These are phyloP conservation scores for Caenorhabditis panamensis DNA, from an alignment of 2,888 invertebrate genomes.

Conservation along the genomic window DNA sequence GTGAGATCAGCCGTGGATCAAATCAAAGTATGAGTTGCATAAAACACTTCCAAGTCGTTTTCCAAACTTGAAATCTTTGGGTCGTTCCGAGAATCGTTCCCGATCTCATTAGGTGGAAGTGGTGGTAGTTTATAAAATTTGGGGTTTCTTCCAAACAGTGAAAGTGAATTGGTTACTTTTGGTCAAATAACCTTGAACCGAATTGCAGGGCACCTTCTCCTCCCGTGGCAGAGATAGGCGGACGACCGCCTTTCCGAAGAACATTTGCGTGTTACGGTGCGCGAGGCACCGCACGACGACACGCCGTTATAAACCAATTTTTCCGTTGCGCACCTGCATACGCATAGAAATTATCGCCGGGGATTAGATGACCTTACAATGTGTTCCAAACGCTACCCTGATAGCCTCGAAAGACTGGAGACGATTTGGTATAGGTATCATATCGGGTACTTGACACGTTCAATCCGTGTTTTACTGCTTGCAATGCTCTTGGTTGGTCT, in stretches of 20 bases:
- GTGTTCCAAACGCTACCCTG: not conserved
- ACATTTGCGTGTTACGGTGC: constrained; percentile 12
- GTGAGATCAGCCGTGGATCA: not conserved
- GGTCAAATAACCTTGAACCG: constrained; percentile 34
- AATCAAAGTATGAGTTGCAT: not conserved
- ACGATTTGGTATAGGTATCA: not conserved
- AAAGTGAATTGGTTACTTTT: constrained; percentile 33
- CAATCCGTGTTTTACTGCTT: constrained; percentile 46
- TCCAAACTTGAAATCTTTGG: not conserved
- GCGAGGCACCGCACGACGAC: constrained; percentile 7
- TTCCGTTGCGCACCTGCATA: constrained; percentile 10
- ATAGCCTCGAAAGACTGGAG: constrained; percentile 1
- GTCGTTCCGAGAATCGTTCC: not conserved
- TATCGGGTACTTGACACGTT: constrained; percentile 28
- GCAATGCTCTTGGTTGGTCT: constrained; percentile 31
- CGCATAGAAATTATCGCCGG: constrained; percentile 26
- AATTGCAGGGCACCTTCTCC: constrained; percentile 34
- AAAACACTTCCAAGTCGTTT: not conserved
- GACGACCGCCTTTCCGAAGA: constrained; percentile 1
- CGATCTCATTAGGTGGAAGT: not conserved
- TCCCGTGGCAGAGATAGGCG: constrained; percentile 4
- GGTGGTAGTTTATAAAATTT: not conserved
- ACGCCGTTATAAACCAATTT: constrained; percentile 40
- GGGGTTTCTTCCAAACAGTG: constrained; percentile 13
- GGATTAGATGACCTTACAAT: constrained; percentile 17